A percentile compares a stretch with the other conserved stretches of the same genome.
Conservation (phyloP, 37 sponge, comb jelly and placozoan species). For the Halisarca cf. caerulea region DNA sequence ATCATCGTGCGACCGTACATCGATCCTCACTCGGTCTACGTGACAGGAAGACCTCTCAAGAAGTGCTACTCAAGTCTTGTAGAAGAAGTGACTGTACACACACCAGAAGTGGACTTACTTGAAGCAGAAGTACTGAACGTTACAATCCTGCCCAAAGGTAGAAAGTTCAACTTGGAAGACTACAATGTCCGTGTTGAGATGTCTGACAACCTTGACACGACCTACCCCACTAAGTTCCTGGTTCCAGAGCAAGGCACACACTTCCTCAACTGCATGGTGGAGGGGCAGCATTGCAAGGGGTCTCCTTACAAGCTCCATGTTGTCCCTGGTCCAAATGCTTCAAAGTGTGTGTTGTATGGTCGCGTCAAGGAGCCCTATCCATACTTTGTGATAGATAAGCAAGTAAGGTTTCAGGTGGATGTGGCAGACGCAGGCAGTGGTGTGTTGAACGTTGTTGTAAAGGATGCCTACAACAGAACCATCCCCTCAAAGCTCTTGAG, state of each 20-base stretch:
- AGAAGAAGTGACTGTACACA: conserved; percentile 44
- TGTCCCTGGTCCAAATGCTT: conserved; percentile 60
- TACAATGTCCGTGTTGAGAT: conserved; percentile 37
- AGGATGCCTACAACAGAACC: background rate
- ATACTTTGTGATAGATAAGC: conserved; percentile 40
- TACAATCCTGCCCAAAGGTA: background rate
- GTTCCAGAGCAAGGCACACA: conserved; percentile 12
- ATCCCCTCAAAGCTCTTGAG: background rate
- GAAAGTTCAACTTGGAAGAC: conserved; percentile 23
- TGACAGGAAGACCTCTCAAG: conserved; percentile 16
- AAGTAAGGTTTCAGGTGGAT: conserved; percentile 49
- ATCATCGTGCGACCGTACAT: background rate
- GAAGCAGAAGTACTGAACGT: conserved; percentile 57
- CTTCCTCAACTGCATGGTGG: conserved; percentile 17
- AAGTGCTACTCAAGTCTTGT: conserved; percentile 22
- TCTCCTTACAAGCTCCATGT: conserved; percentile 84
- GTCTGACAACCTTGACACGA: conserved; percentile 57
- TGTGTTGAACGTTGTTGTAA: conserved; percentile 12
- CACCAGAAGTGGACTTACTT: conserved; percentile 58
- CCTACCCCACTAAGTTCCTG: conserved; percentile 48
- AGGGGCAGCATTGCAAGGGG: conserved; percentile 36
- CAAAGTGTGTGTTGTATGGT: conserved; percentile 45
- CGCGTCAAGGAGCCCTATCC: conserved; percentile 26
- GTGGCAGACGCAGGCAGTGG: conserved; percentile 43
- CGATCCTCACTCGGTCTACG: background rate